Evolutionary conservation across 1,140 invertebrate genomes (phyloP).

Genomic region (Drosophila sturtevanti): DNA sequence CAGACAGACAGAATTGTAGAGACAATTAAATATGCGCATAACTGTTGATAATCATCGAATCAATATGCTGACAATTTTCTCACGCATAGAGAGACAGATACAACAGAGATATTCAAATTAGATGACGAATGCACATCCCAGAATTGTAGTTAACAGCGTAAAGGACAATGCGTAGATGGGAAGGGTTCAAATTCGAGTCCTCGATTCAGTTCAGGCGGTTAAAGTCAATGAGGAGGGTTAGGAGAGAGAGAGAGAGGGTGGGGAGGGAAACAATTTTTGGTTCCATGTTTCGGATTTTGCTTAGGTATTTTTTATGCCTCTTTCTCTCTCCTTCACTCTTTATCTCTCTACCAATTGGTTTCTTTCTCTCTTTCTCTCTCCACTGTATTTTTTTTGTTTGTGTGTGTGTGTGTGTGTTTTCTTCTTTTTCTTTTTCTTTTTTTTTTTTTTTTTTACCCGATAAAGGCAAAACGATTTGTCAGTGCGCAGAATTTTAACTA

Average conservation of each 20-base stretch:
- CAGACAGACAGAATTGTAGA: neutral
- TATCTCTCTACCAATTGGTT: too few relatives aligned
- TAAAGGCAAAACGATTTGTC: constrained; percentile 52
- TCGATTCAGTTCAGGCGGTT: constrained; percentile 57
- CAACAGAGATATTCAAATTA: constrained; percentile 58
- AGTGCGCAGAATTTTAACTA: constrained; percentile 39
- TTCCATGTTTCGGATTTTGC: neutral
- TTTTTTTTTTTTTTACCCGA: neutral
- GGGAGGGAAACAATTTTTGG: too few relatives aligned
- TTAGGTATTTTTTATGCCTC: neutral
- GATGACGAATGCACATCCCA: constrained; percentile 49
- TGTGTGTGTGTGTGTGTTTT: too few relatives aligned
- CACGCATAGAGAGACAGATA: constrained; percentile 55
- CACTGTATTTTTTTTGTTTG: too few relatives aligned
- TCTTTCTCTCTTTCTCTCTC: too few relatives aligned
- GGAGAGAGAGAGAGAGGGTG: neutral
- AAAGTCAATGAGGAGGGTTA: constrained; percentile 61
- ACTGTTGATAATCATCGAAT: constrained; percentile 78
- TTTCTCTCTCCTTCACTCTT: too few relatives aligned
- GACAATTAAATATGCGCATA: constrained; percentile 78
- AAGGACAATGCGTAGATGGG: constrained; percentile 25
- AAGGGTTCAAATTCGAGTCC: neutral
- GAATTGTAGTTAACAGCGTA: constrained; percentile 25
- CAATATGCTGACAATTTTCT: constrained; percentile 80
- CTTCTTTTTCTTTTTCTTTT: neutral